A percentile compares a stretch with the other conserved stretches of the same genome.
phyloP scores from a whole-genome alignment of 2,888 invertebrate genomes.

The Morpho helenor region DNA sequence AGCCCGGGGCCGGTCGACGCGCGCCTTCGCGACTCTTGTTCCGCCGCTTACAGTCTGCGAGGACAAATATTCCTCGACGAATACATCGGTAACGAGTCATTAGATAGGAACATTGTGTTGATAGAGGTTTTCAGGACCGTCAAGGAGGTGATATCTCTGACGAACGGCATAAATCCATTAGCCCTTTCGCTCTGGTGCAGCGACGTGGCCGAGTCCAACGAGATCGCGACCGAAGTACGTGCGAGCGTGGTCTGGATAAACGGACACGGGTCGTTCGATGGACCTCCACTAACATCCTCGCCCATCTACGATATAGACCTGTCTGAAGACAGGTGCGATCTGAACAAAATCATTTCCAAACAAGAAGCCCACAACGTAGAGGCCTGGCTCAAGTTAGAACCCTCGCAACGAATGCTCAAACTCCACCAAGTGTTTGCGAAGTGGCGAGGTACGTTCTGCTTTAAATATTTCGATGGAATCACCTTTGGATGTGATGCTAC shows the following conservation, averaged over 20 bases:
- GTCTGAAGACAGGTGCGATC: neutral
- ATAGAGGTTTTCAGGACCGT: constrained; percentile 51
- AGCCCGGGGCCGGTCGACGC: constrained; percentile 21
- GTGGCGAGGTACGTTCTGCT: neutral
- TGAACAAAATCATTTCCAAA: too few species aligned
- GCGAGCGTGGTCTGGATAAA: constrained; percentile 48
- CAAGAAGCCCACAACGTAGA: too few species aligned
- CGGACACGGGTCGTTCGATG: constrained; percentile 39
- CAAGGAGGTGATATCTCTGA: constrained; percentile 44
- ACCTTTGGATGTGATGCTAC: neutral
- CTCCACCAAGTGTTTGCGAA: neutral
- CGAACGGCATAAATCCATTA: constrained; percentile 27
- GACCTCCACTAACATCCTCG: constrained; percentile 31
- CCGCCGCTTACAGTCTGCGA: constrained; percentile 22
- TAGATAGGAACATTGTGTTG: constrained; percentile 15
- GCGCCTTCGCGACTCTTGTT: neutral
- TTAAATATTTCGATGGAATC: too few species aligned
- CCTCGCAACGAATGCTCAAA: neutral
- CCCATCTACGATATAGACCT: constrained; percentile 16
- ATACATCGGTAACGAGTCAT: constrained; percentile 22
- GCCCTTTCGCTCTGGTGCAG: constrained; percentile 50
- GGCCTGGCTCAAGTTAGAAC: neutral
- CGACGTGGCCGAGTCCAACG: constrained; percentile 43
- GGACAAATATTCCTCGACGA: constrained; percentile 23
- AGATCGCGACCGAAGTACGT: constrained; percentile 36